These are phyloP conservation scores for Choreutis nemorana DNA, from an alignment of 2,888 invertebrate genomes.

Conservation along the genomic window DNA sequence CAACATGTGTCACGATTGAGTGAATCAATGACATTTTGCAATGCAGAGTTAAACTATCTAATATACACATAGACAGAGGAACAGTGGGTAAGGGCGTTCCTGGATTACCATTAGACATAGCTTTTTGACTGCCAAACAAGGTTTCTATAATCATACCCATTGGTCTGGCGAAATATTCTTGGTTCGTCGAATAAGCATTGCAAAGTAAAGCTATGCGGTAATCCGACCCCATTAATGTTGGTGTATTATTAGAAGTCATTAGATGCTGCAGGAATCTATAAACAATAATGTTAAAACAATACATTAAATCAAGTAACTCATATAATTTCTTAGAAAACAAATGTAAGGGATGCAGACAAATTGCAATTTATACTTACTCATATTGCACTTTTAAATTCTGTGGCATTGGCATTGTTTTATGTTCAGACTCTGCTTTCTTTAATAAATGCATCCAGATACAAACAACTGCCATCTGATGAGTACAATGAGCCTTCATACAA, in stretches of 20 bases:
- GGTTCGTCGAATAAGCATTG: constrained; percentile 95
- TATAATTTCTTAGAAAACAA: not conserved
- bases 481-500: constrained; percentile 83
- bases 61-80: constrained; percentile 89
- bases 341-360: not conserved
- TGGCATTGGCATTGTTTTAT: constrained; percentile 82
- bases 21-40: constrained; percentile 92
- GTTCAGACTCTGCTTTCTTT: constrained; percentile 91
- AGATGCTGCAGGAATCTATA: constrained; percentile 88
- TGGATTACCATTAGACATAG: constrained; percentile 56
- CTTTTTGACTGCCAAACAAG: constrained; percentile 75
- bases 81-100: constrained; percentile 75
- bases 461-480: constrained; percentile 91
- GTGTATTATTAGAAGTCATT: constrained; percentile 75
- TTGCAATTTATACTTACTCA: constrained; percentile 65
- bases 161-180: constrained; percentile 88
- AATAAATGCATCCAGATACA: constrained; percentile 97
- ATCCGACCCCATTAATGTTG: constrained; percentile 82
- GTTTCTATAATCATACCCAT: constrained; percentile 93
- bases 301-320: constrained; percentile 1
- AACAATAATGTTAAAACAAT: constrained; percentile 3
- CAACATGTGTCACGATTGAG: constrained; percentile 85
- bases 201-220: constrained; percentile 91
- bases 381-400: constrained; percentile 83
- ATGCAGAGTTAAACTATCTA: constrained; percentile 94